phyloP scores from a whole-genome alignment of 2,113 vertebrate species.

The Cyprinodon brontotheroides region DNA sequence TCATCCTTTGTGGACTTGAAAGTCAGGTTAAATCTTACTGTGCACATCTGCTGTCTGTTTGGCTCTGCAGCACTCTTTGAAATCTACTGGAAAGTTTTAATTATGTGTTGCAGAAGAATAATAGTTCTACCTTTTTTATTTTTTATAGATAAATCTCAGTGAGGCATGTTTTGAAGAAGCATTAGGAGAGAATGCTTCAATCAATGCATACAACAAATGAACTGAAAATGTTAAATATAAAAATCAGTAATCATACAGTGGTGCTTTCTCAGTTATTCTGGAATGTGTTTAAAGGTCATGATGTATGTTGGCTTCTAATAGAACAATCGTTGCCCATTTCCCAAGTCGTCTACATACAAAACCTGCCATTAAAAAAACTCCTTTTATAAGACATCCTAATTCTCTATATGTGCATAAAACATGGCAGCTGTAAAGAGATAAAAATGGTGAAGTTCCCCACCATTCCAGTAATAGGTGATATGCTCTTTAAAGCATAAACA shows the following conservation, averaged over 20 bases:
- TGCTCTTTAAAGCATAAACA: too few relatives aligned
- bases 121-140: not conserved
- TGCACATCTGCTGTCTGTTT: slow-evolving; percentile 40
- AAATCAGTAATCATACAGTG: too few relatives aligned
- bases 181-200: too few relatives aligned
- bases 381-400: too few relatives aligned
- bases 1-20: slow-evolving; percentile 36
- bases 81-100: slow-evolving; percentile 15
- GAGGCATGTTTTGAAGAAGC: too few relatives aligned
- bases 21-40: slow-evolving; percentile 55
- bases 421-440: too few relatives aligned
- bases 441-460: too few relatives aligned
- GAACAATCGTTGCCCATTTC: not conserved
- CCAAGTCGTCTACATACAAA: not conserved
- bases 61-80: slow-evolving; percentile 33
- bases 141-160: not conserved
- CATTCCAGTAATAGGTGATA: too few relatives aligned
- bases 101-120: slow-evolving; percentile 7
- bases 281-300: not conserved
- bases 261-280: not conserved
- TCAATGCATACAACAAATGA: too few relatives aligned
- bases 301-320: not conserved
- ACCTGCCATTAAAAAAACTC: too few relatives aligned
- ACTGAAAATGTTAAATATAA: too few relatives aligned
- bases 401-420: too few relatives aligned